Percentiles rank a stretch among this genome's conserved stretches.
Evolutionary conservation across 2,113 vertebrate species (phyloP).

Genomic region (Aphelocoma coerulescens): DNA sequence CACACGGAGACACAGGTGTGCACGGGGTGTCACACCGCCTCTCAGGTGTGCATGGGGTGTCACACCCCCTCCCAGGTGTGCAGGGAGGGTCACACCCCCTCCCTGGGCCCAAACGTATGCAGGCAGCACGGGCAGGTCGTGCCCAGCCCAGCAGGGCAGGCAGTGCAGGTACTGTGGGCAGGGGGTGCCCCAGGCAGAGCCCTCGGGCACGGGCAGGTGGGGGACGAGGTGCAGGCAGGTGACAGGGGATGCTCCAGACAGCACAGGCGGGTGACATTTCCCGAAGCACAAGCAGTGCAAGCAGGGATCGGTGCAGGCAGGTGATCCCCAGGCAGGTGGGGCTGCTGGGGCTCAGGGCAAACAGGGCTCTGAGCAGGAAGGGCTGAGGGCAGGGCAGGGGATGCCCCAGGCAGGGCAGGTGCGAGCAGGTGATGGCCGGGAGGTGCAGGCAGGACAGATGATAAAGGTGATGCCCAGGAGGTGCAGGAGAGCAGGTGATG

Average conservation of each 20-base stretch:
- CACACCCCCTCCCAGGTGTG: background rate
- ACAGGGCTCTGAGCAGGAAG: background rate
- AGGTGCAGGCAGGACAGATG: background rate
- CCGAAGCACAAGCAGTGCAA: background rate
- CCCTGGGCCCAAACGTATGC: background rate
- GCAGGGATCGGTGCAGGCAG: background rate
- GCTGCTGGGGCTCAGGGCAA: background rate
- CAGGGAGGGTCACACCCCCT: background rate
- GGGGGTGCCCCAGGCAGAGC: background rate
- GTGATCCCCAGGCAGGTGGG: background rate
- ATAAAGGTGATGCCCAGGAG: background rate
- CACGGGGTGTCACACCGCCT: background rate
- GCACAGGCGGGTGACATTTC: background rate
- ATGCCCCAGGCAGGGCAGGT: background rate
- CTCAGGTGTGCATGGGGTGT: background rate
- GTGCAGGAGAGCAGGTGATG: background rate
- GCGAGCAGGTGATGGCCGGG: background rate
- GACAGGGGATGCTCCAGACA: background rate
- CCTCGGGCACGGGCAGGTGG: background rate
- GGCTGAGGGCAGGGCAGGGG: too few relatives aligned
- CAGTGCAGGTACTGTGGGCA: background rate
- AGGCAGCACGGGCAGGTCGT: rapidly evolving
- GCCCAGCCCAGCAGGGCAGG: background rate
- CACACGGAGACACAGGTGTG: background rate
- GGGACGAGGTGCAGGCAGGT: background rate